These are phyloP conservation scores for Notodonta dromedarius DNA, from an alignment of 2,888 invertebrate genomes.

Conservation along the genomic window DNA sequence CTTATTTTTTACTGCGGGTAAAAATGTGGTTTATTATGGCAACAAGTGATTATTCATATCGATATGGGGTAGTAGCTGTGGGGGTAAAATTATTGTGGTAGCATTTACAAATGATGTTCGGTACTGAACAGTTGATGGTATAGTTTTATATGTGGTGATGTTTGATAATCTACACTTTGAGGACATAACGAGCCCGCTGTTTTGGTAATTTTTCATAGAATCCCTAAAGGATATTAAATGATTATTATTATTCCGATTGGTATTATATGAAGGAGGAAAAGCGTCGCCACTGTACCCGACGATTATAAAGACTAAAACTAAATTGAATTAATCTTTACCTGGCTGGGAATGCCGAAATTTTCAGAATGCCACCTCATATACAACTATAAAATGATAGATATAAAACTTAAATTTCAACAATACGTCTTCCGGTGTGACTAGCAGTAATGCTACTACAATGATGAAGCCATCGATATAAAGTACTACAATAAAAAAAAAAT, in stretches of 20 bases:
- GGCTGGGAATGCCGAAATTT: too few relatives aligned
- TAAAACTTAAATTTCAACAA: neutral
- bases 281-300: too few relatives aligned
- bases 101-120: slow-evolving; percentile 51
- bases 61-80: slow-evolving; percentile 41
- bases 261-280: too few relatives aligned
- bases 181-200: too few relatives aligned
- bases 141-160: neutral
- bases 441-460: slow-evolving; percentile 73
- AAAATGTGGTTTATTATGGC: neutral
- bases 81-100: slow-evolving; percentile 64
- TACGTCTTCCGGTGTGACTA: slow-evolving; percentile 41
- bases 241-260: too few relatives aligned
- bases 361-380: too few relatives aligned
- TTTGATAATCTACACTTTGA: too few relatives aligned
- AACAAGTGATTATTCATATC: neutral
- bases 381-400: neutral
- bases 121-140: slow-evolving; percentile 7
- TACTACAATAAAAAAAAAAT: slow-evolving; percentile 18
- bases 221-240: too few relatives aligned
- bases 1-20: slow-evolving; percentile 10
- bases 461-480: slow-evolving; percentile 40
- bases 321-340: too few relatives aligned
- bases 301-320: too few relatives aligned
- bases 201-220: too few relatives aligned